phyloP scores from a whole-genome alignment of 2,888 invertebrate genomes.

The Sphinx pinastri region DNA sequence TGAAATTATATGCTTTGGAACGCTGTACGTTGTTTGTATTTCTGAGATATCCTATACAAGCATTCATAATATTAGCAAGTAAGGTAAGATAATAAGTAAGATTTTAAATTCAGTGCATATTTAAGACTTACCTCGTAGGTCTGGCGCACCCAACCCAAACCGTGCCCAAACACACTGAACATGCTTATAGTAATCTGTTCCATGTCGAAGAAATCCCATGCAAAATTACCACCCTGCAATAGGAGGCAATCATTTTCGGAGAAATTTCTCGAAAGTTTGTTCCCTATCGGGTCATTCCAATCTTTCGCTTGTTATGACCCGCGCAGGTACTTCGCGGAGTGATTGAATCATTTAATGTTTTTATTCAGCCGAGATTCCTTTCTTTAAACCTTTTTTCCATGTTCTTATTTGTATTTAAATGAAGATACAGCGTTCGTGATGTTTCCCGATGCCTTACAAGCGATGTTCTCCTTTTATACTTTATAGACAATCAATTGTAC shows the following conservation, averaged over 20 bases:
- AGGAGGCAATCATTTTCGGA: slow-evolving; percentile 77
- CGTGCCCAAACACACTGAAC: not conserved
- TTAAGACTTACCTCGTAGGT: not conserved
- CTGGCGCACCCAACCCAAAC: not conserved
- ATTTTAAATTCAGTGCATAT: not conserved
- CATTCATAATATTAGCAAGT: too few relatives aligned
- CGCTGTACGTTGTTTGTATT: too few relatives aligned
- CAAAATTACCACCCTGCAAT: slow-evolving; percentile 79
- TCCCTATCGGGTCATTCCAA: slow-evolving; percentile 79
- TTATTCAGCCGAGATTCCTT: slow-evolving; percentile 55
- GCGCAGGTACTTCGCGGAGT: slow-evolving; percentile 58
- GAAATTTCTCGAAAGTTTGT: slow-evolving; percentile 74
- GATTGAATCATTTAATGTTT: slow-evolving; percentile 69
- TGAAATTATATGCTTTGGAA: too few relatives aligned
- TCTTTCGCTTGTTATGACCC: slow-evolving; percentile 78
- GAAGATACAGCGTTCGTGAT: slow-evolving; percentile 48
- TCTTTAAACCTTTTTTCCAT: slow-evolving; percentile 53
- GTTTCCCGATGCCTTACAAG: slow-evolving; percentile 38
- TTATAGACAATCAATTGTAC: slow-evolving; percentile 21
- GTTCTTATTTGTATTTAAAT: slow-evolving; percentile 61
- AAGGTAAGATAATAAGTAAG: too few relatives aligned
- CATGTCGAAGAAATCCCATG: slow-evolving; percentile 70
- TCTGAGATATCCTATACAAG: too few relatives aligned
- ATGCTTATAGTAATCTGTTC: slow-evolving; percentile 72
- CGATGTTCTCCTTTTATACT: slow-evolving; percentile 31